These are phyloP conservation scores for Turritopsis rubra DNA, from an alignment of 30 jellyfish, hydroid and myxozoan species.

Conservation along the genomic window DNA sequence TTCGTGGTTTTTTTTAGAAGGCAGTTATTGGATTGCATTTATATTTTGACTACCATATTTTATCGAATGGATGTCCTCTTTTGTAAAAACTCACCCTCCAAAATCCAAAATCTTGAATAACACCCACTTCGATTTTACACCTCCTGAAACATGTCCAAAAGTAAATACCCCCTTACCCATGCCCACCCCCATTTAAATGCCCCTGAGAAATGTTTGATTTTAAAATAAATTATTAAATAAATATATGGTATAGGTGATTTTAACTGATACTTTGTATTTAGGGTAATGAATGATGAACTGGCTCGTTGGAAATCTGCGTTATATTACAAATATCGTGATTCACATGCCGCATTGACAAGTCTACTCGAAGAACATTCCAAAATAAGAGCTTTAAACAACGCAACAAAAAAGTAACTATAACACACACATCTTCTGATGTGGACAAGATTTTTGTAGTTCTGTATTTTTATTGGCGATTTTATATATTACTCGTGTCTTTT, in stretches of 20 bases:
- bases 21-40: no score
- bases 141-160: no score
- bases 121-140: no score
- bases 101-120: no score
- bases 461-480: neutral
- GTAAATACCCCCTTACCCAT: no score
- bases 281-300: conserved; percentile 81
- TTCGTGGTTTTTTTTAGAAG: no score
- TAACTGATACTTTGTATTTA: neutral
- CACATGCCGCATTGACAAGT: conserved; percentile 69
- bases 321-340: conserved; percentile 59
- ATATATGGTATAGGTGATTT: neutral
- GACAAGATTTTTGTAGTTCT: neutral
- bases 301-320: conserved; percentile 73
- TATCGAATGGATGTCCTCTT: no score
- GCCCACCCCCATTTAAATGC: no score
- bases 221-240: no score
- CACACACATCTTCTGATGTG: neutral
- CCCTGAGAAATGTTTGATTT: neutral
- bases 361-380: conserved; percentile 68
- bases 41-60: no score
- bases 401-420: conserved; percentile 17
- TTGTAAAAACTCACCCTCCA: no score
- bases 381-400: conserved; percentile 29
- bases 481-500: no score